Base-by-base conservation (phyloP, 53 echinoderm and acorn worm species). In the Hippasteria phrygiana region DNA sequence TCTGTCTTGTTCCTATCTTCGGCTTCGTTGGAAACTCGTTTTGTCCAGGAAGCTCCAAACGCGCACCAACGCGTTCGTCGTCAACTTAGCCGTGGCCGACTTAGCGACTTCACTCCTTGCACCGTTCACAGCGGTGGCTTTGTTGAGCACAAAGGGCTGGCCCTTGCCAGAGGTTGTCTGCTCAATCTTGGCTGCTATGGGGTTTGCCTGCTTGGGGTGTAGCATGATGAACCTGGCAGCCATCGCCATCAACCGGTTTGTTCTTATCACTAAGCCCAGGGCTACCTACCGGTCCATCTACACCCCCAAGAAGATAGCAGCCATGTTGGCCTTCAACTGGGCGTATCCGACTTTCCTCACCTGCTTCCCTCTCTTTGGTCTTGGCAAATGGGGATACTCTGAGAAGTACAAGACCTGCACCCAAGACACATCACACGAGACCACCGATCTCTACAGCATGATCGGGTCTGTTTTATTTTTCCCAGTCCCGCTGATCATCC, bases 201-300 rank as follows among this genome's bases (percentile, higher is more conserved):
- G 73, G 47, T 55, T 94, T 34, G 43, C 62, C 2, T 64, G 94
- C 22, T 34, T 94, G 1, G 88, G 79, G 0, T 76, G 75, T 27
- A 94, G 94, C 56, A 75, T 91, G 22, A 78, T 89, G 65, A 92
- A 89, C 46, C 74, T 94, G 32, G 89, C 91, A 0, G 64, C 89
- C 37, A 92, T 94, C 27, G 88, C 94, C 50, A 83, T 92, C 34
- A 94, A 91, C 66, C 89, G 94, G 16, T 91, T 51, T 66, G 82
- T 94, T 0, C 74, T 94, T n/a, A 89, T 93, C 74, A 93, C 93
- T 13, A 89, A 90, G 79, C 40, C 84, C 14, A 73, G 32, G 40
- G 41, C 45, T 5, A 77, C 64, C 16, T 93, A 93, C 29, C 86
- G 82, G 29, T 71, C 53, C 34, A 79, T 93, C 63, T 93, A 90